phyloP scores from a whole-genome alignment of 2,113 vertebrate genomes.

The Neoarius graeffei region DNA sequence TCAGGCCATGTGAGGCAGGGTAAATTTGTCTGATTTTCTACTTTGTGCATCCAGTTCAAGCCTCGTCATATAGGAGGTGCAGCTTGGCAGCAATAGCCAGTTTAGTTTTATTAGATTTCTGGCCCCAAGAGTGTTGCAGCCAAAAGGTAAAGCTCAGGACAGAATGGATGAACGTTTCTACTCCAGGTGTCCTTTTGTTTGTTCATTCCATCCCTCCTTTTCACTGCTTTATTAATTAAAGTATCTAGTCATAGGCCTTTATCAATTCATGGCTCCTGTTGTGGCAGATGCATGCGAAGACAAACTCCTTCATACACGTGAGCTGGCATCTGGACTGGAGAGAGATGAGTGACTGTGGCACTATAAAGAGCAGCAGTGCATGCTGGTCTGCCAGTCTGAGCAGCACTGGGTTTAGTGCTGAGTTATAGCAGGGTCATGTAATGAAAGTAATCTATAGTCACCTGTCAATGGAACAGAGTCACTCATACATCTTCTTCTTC shows the following conservation, averaged over 20 bases:
- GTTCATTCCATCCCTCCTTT: slow-evolving; percentile 14
- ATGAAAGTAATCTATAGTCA: slow-evolving; percentile 10
- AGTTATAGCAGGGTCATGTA: slow-evolving; percentile 51
- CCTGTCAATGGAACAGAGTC: slow-evolving; percentile 9
- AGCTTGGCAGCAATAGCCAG: slow-evolving; percentile 40
- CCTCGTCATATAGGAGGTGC: slow-evolving; percentile 26
- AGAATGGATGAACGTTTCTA: slow-evolving; percentile 23
- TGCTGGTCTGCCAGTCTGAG: slow-evolving; percentile 14
- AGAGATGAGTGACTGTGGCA: background rate
- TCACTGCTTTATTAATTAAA: slow-evolving; percentile 54
- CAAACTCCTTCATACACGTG: background rate
- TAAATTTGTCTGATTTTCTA: slow-evolving; percentile 51
- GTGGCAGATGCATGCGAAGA: background rate
- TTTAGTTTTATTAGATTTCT: slow-evolving; percentile 40
- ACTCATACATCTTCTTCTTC: background rate
- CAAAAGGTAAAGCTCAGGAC: slow-evolving; percentile 41
- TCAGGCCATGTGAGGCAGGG: slow-evolving; percentile 33
- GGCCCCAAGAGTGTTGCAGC: slow-evolving; percentile 39
- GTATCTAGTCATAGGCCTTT: slow-evolving; percentile 47
- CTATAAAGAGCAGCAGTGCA: slow-evolving; percentile 13
- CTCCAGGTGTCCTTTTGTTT: slow-evolving; percentile 13
- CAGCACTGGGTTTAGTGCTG: slow-evolving; percentile 32
- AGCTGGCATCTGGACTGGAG: slow-evolving; percentile 9
- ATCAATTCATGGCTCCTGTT: slow-evolving; percentile 42
- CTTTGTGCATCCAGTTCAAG: slow-evolving; percentile 18